phyloP scores from a whole-genome alignment of 2,888 invertebrate genomes.

The Cyrtodaria siliqua region DNA sequence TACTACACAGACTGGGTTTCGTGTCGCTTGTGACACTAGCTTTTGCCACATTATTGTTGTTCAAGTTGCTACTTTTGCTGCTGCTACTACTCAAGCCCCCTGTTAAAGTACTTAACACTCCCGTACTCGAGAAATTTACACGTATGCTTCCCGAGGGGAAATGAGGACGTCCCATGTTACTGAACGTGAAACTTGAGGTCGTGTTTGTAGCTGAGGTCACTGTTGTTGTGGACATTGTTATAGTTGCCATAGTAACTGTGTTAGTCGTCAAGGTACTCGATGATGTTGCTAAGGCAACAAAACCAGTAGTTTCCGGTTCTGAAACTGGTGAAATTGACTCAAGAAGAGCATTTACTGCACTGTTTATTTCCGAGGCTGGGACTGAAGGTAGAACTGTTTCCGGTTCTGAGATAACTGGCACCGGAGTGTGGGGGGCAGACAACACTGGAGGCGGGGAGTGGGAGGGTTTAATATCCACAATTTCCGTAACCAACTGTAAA shows the following conservation, averaged over 20 bases:
- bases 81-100: slow-evolving; percentile 35
- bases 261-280: slow-evolving; percentile 58
- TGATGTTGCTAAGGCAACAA: slow-evolving; percentile 55
- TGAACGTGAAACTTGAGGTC: slow-evolving; percentile 54
- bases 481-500: slow-evolving; percentile 37
- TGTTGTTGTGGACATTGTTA: slow-evolving; percentile 64
- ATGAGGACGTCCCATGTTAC: slow-evolving; percentile 53
- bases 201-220: slow-evolving; percentile 64
- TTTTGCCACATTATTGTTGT: slow-evolving; percentile 23
- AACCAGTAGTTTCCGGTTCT: slow-evolving; percentile 38
- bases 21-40: slow-evolving; percentile 10
- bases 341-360: slow-evolving; percentile 58
- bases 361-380: slow-evolving; percentile 47
- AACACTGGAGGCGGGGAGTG: slow-evolving; percentile 43
- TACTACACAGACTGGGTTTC: slow-evolving; percentile 30
- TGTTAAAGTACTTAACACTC: slow-evolving; percentile 43
- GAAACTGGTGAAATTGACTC: slow-evolving; percentile 49
- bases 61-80: slow-evolving; percentile 14
- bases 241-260: slow-evolving; percentile 69
- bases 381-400: slow-evolving; percentile 24
- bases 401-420: slow-evolving; percentile 20
- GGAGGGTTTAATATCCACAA: slow-evolving; percentile 28
- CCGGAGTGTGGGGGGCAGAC: slow-evolving; percentile 20
- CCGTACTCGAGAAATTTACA: slow-evolving; percentile 53
- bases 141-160: slow-evolving; percentile 57